Base-by-base conservation (phyloP, 2,113 vertebrate genomes). In the Herpetotheres cachinnans region DNA sequence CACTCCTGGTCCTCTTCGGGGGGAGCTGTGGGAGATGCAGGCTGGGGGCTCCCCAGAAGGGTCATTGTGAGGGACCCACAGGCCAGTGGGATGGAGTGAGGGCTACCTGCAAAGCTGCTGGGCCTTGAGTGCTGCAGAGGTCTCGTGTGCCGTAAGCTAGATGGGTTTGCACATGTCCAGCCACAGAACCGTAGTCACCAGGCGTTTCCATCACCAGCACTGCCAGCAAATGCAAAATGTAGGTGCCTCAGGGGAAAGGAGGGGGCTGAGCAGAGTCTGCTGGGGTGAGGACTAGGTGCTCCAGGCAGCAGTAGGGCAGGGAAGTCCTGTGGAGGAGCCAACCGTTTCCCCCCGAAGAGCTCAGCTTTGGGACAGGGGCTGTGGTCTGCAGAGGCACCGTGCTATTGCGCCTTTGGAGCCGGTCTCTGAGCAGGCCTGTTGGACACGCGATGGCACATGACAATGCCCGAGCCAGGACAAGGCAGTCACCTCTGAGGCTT, bases 401-500 rank as follows among this genome's bases (percentile, higher is more conserved):
- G 50, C 52, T 72, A 46, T 11, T 17, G 50, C 30, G 50, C 34
- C 50, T 82, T 56, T 24, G 29, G 55, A 63, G 49, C 24, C 42
- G 56, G 17, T 47, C 15, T 50, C 38, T 82, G 0, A 66, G 38
- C 0, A 2, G 49, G 25, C 26, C 56, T 52, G 13, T 29, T 0
- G 0, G 30, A 25, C 11, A 17, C 21, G 3, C 8, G 24, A 30
- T 16, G 29, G 56, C n/a, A 34, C 1, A 0, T 19, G 62, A 36
- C 3, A 4, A n/a, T 84, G 50, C 14, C 62, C 34, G 36, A 73
- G 67, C 49, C 69, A 61, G 89, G 63, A 52, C 62, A 65, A 18
- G 29, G 24, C 29, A 92, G 56, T 26, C 40, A 47, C 44, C 18
- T 58, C 76, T 22, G 70, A n/a, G 72, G 79, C 49, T 69, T 49